Evolutionary conservation across 2,113 vertebrate genomes (phyloP).

Genomic region (Labeo catla): DNA sequence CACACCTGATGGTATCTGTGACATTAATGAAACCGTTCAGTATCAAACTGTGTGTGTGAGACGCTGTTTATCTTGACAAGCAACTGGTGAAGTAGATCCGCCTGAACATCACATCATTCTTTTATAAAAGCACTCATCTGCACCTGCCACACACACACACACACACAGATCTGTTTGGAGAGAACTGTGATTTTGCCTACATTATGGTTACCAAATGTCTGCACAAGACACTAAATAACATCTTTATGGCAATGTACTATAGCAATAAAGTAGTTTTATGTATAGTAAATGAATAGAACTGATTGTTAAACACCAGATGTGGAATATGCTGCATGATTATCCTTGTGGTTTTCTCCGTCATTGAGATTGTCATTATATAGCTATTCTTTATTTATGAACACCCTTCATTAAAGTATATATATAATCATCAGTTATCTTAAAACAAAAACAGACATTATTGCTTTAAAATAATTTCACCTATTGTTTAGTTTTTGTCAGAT

Average conservation of each 20-base stretch:
- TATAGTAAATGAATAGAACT: neutral
- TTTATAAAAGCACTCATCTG: slow-evolving; percentile 15
- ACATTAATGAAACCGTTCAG: neutral
- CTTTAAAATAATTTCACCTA: neutral
- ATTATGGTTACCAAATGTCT: neutral
- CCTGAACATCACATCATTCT: neutral
- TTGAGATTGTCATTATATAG: neutral
- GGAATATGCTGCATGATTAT: neutral
- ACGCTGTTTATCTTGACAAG: slow-evolving; percentile 27
- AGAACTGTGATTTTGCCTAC: neutral
- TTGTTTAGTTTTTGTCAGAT: neutral
- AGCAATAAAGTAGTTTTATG: slow-evolving; percentile 2
- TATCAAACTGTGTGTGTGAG: neutral
- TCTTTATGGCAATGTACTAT: neutral
- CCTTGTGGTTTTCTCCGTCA: neutral
- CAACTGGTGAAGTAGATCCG: neutral
- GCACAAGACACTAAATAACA: neutral
- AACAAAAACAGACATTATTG: neutral
- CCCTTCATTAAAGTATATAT: neutral
- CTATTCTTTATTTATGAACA: neutral
- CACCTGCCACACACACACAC: too few species aligned
- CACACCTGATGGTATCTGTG: neutral
- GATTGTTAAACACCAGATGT: neutral
- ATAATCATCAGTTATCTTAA: neutral
- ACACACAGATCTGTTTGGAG: neutral